phyloP scores from a whole-genome alignment of 2,888 invertebrate genomes.

The Apodemia mormo region DNA sequence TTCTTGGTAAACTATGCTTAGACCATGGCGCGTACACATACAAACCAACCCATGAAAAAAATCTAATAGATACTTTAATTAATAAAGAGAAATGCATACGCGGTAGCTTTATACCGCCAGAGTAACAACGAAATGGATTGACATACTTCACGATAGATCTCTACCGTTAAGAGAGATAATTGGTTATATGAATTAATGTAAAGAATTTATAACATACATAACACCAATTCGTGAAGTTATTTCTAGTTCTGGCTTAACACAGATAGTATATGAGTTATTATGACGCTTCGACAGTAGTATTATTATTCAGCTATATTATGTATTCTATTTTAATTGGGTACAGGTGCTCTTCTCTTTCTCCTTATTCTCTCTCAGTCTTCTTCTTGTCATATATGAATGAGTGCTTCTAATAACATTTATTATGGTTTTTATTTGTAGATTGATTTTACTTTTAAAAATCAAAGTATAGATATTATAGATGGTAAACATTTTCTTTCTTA shows the following conservation, averaged over 20 bases:
- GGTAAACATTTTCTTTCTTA: neutral
- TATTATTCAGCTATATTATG: slow-evolving; percentile 14
- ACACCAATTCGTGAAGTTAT: neutral
- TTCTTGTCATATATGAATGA: slow-evolving; percentile 39
- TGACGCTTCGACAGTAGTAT: slow-evolving; percentile 2
- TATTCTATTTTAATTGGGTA: slow-evolving; percentile 22
- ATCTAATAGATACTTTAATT: too few species aligned
- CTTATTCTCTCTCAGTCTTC: slow-evolving; percentile 59
- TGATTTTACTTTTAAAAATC: too few species aligned
- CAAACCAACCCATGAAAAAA: too few species aligned
- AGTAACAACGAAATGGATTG: too few species aligned
- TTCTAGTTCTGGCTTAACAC: neutral
- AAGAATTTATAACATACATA: neutral
- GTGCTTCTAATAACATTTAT: slow-evolving; percentile 40
- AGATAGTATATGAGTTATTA: neutral
- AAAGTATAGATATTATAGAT: neutral
- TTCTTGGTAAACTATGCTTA: too few species aligned
- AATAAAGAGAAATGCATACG: too few species aligned
- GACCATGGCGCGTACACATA: too few species aligned
- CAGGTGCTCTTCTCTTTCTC: slow-evolving; percentile 40
- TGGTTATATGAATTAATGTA: neutral
- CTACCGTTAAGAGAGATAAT: too few species aligned
- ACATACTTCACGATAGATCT: too few species aligned
- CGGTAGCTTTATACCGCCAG: too few species aligned
- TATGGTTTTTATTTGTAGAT: neutral